Evolutionary conservation across 1,140 invertebrate genomes (phyloP).

Genomic region (Stenopsyche tienmushanensis): DNA sequence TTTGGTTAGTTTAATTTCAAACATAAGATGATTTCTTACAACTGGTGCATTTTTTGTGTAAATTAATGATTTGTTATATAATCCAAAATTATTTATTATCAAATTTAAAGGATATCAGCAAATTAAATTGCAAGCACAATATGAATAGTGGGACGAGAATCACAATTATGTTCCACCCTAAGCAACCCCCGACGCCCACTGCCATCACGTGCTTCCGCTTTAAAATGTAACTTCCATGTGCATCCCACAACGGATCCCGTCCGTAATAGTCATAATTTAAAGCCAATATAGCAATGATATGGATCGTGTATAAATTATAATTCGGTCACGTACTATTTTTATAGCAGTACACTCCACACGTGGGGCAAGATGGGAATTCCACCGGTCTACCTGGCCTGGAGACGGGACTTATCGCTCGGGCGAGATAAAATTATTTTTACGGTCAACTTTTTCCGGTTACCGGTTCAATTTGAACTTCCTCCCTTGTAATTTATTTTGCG

Average conservation of each 20-base stretch:
- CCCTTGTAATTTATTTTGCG: slow-evolving; percentile 7
- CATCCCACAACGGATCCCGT: no score
- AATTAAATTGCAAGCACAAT: no score
- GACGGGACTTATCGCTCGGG: slow-evolving; percentile 2
- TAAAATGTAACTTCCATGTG: neutral
- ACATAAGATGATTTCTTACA: no score
- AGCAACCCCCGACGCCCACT: neutral
- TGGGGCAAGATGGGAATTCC: neutral
- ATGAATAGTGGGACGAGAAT: neutral
- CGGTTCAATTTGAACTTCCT: slow-evolving; percentile 1
- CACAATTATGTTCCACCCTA: neutral
- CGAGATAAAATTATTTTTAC: slow-evolving; percentile 29
- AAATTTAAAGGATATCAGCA: no score
- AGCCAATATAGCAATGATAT: slow-evolving; percentile 15
- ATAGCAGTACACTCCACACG: slow-evolving; percentile 10
- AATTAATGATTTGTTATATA: no score
- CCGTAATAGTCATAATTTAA: slow-evolving; percentile 14
- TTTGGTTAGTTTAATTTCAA: no score
- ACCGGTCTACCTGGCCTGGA: no score
- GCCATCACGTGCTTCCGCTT: neutral
- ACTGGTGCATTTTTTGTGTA: no score
- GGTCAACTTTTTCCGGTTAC: slow-evolving; percentile 18
- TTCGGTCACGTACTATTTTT: slow-evolving; percentile 32
- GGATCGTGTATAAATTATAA: slow-evolving; percentile 29
- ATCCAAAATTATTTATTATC: no score